Percentiles rank a stretch among this genome's conserved stretches.
phyloP scores from a whole-genome alignment of 2,888 invertebrate genomes.

The Erynnis tages region DNA sequence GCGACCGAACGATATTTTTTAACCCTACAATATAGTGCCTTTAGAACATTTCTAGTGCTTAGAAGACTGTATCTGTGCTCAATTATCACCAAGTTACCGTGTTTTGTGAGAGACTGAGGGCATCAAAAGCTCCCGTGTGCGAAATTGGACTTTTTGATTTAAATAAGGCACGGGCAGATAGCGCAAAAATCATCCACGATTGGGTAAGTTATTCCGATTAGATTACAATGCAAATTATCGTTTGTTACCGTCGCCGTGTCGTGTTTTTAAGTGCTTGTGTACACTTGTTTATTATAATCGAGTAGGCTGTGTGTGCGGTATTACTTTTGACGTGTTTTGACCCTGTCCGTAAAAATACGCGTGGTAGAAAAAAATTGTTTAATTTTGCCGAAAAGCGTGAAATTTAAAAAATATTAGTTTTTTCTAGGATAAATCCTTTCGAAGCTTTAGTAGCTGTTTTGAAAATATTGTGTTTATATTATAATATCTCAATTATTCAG shows the following conservation, averaged over 20 bases:
- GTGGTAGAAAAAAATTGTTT: background rate
- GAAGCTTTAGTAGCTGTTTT: too few species aligned
- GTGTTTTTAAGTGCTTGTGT: conserved; percentile 42
- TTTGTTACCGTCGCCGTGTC: conserved; percentile 50
- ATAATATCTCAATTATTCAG: too few species aligned
- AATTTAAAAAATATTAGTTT: too few species aligned
- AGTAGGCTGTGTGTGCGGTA: conserved; percentile 34
- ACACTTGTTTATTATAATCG: conserved; percentile 35
- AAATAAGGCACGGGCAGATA: conserved; percentile 64
- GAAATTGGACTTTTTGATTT: conserved; percentile 60
- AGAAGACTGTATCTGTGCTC: conserved; percentile 64
- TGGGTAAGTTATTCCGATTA: conserved; percentile 79
- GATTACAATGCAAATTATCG: conserved; percentile 78
- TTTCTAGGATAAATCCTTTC: too few species aligned
- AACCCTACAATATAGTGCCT: conserved; percentile 50
- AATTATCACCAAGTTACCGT: conserved; percentile 49
- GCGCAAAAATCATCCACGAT: conserved; percentile 77
- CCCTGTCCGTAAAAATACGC: conserved; percentile 7
- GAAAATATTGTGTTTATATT: too few species aligned
- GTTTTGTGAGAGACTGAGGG: conserved; percentile 63
- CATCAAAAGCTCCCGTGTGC: conserved; percentile 38
- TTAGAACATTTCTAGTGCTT: conserved; percentile 53
- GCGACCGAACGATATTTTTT: conserved; percentile 54
- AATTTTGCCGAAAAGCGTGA: too few species aligned
- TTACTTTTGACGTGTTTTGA: conserved; percentile 11